Evolutionary conservation across 2,888 invertebrate species (phyloP), one percentile per base, ranked within the genome.

Genomic region (Lapara coniferarum): DNA sequence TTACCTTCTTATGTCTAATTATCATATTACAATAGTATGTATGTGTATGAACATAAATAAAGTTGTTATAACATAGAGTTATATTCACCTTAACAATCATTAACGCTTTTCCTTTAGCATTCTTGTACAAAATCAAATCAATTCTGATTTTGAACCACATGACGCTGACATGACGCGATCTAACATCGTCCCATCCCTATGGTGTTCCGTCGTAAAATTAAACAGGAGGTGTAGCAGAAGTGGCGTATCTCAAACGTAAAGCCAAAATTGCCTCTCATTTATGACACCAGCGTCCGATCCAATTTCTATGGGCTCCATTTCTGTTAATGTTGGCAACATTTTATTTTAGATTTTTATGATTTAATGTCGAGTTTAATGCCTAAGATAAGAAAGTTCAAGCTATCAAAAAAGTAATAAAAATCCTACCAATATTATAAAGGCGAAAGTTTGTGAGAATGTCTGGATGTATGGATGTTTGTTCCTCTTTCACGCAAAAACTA

Each of bases 191-290:
- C 57, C 69, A 69, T 66, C 69, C 37, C 69, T 69, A 69, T 56
- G 16, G 66, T 71, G 66, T 49, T 63, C 63, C 72, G 76, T 77
- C 74, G 79, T 83, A 83, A 82, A 82, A 81, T 77, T 78, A 82
- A 81, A 80, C 75, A 75, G 74, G 72, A 76, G 76, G 79, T 79
- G 78, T 76, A 78, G 75, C 79, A 78, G 70, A 78, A 82, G 76
- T 75, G 72, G 75, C 78, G 58, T 63, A 63, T 63, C 63, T 63
- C 63, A 53, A 53, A 49, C 66, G 56, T 69, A 66, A 66, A 56
- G 37, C 44, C 25, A 30, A 13, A 16, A 69, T 66, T 66, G 55
- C 44, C 55, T 56, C 55, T 66, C 69, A 66, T 66, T 69, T 66
- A 63, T 66, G 68, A 63, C 49, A 44, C 30, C 59, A 59, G 19